Percentiles rank a stretch among this genome's conserved stretches.
phyloP scores from a whole-genome alignment of 1,140 invertebrate species.

The Galendromus occidentalis region DNA sequence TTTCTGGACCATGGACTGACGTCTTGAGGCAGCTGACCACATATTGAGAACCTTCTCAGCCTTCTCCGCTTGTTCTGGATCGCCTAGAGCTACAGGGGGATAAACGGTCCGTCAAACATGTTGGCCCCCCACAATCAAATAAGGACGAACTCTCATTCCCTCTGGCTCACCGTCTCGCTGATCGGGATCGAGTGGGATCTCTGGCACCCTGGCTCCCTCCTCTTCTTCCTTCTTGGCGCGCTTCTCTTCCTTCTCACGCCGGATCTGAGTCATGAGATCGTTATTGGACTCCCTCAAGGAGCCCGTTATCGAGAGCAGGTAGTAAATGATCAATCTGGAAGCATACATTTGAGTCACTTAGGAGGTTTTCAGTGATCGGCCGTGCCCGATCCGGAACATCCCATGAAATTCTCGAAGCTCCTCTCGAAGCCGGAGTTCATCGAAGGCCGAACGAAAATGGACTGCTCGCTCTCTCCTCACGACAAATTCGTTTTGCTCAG shows the following conservation, averaged over 20 bases:
- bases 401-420: too few species aligned
- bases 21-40: constrained; percentile 8
- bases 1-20: neutral
- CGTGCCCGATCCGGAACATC: too few species aligned
- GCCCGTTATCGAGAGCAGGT: constrained; percentile 67
- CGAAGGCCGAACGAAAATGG: too few species aligned
- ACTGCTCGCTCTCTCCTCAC: too few species aligned
- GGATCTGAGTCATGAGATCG: constrained; percentile 51
- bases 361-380: too few species aligned
- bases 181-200: neutral
- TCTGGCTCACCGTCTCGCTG: neutral
- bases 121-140: neutral
- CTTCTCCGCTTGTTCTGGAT: neutral
- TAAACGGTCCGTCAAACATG: neutral
- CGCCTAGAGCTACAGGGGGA: neutral
- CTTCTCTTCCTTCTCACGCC: constrained; percentile 19
- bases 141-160: neutral
- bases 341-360: constrained; percentile 12
- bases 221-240: neutral
- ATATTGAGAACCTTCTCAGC: constrained; percentile 1
- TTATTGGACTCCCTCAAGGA: constrained; percentile 78
- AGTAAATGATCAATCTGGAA: constrained; percentile 67
- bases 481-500: too few species aligned
- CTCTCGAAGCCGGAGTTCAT: too few species aligned
- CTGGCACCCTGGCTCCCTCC: neutral